Evolutionary conservation across 2,888 invertebrate species (phyloP).

Genomic region (Macroteleia sp.): DNA sequence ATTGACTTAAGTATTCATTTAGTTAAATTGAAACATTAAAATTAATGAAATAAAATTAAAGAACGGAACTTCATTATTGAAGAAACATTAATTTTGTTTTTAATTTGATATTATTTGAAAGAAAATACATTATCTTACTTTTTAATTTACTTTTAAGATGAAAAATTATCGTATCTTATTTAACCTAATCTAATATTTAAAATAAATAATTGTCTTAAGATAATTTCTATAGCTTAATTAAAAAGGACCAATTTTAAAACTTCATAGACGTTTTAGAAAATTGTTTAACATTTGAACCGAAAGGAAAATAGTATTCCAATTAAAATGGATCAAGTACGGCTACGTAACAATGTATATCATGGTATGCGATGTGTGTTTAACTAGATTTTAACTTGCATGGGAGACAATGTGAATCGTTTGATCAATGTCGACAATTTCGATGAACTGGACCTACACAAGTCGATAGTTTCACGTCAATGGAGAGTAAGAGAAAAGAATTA

Average conservation of each 20-base stretch:
- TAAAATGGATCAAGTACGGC: slow-evolving; percentile 63
- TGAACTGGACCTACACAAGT: slow-evolving; percentile 67
- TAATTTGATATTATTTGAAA: too few species aligned
- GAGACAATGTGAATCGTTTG: slow-evolving; percentile 75
- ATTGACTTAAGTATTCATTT: slow-evolving; percentile 25
- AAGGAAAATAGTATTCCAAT: slow-evolving; percentile 78
- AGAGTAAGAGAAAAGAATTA: slow-evolving; percentile 46
- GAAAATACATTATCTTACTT: neutral
- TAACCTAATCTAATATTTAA: too few species aligned
- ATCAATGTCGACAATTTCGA: slow-evolving; percentile 79
- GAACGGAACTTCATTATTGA: too few species aligned
- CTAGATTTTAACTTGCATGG: slow-evolving; percentile 79
- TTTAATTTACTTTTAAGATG: too few species aligned
- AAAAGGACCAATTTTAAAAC: slow-evolving; percentile 34
- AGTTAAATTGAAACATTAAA: slow-evolving; percentile 32
- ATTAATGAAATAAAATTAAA: slow-evolving; percentile 20
- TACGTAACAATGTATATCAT: slow-evolving; percentile 66
- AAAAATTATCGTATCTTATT: too few species aligned
- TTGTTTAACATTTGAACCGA: slow-evolving; percentile 14
- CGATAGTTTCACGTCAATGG: slow-evolving; percentile 63
- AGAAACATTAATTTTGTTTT: too few species aligned
- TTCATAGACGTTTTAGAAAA: slow-evolving; percentile 29
- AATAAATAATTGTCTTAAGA: too few species aligned
- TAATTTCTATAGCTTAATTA: too few species aligned
- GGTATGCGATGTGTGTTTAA: slow-evolving; percentile 77